These are phyloP conservation scores for Selene dorsalis DNA, from an alignment of 2,797 vertebrate species.

Conservation along the genomic window DNA sequence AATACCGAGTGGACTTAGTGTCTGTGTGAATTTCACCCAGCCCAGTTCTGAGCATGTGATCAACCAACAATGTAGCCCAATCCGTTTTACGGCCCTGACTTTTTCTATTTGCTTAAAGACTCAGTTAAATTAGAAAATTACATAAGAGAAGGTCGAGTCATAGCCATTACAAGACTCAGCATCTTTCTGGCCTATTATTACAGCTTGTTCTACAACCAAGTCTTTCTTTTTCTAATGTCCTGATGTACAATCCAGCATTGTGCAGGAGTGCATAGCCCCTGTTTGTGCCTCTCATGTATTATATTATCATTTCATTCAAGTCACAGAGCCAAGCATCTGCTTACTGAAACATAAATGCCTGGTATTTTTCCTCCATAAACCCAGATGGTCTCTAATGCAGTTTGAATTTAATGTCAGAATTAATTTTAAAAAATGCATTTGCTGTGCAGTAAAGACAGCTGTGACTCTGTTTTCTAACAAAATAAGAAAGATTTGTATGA, in stretches of 20 bases:
- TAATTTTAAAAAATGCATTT: neutral
- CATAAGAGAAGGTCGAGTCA: neutral
- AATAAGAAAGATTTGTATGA: neutral
- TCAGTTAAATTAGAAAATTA: neutral
- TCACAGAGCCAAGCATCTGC: neutral
- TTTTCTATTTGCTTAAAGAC: neutral
- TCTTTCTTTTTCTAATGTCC: neutral
- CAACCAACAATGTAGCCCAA: neutral
- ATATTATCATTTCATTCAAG: conserved; percentile 19
- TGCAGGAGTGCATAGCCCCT: neutral
- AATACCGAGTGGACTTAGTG: conserved; percentile 47
- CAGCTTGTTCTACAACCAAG: neutral
- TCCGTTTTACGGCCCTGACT: neutral
- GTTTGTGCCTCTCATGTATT: conserved; percentile 13
- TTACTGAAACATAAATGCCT: conserved; percentile 6
- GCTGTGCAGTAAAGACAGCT: neutral
- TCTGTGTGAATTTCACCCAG: conserved; percentile 45
- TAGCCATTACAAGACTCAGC: neutral
- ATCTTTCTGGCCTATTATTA: conserved; percentile 1
- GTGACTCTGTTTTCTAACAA: too few species aligned
- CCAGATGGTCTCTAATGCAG: neutral
- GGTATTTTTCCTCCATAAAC: neutral
- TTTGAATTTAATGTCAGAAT: conserved; percentile 1
- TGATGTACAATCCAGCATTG: neutral
- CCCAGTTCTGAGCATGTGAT: neutral